Evolutionary conservation across 64 coral and sea anemone species (phyloP), one percentile per base, ranked within the genome.

Genomic region (Astreopora myriophthalma): DNA sequence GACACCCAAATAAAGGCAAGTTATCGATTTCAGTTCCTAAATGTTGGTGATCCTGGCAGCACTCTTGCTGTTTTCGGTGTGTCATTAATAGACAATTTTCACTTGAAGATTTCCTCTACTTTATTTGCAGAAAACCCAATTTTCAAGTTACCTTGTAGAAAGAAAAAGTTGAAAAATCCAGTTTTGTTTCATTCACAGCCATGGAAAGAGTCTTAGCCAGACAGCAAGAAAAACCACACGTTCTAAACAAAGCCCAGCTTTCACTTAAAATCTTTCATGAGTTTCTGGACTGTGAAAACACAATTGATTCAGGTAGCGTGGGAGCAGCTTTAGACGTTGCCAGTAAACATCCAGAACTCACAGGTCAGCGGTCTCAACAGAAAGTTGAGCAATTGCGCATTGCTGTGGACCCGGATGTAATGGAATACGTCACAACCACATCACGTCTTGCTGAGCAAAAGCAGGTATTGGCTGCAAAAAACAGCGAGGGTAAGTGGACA

Each of bases 361-460:
- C 6, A 26, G 51, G 74, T 22, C 40, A 77, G 74, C 23, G 44
- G 10, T 28, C 40, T 26, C 28, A 40, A 25, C 8, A 71, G 4
- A 26, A 46, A 37, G 39, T 29, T 69, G 64, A 81, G 65, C 75
- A 93, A 33, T 33, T 88, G 14, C 71, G 65, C 25, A 82, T 88
- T 46, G 29, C 24, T 30, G 92, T 93, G 30, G 92, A 93, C 42
- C n/a, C 91, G 27, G 83, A 93, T 33, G 86, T 70, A 69, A 93
- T 93, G 91, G 84, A 87, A 52, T 81, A 44, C 74, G 31, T 82
- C 14, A 81, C 34, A 52, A 24, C 63, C 39, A 80, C 92, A 57
- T 38, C 6, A 38, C 44, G 52, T 61, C 37, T 34, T 37, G 74
- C 52, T 49, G 49, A 81, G 62, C 23, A 81, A 1, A 86, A 88